Base-by-base conservation (phyloP, 2,797 vertebrate species). In the Pagetopsis macropterus region DNA sequence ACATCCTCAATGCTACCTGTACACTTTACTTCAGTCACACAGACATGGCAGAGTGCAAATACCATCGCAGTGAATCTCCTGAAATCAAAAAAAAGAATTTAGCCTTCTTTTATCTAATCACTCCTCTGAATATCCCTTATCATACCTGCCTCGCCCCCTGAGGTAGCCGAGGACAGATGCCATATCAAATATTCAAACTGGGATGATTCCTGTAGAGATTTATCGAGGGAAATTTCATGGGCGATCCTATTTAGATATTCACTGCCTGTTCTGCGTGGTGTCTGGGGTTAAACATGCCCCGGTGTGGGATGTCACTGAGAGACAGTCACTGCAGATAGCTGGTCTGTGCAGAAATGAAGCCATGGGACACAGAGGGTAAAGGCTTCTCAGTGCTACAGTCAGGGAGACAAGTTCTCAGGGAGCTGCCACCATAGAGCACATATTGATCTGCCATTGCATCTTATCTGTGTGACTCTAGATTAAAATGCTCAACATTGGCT, bases 401-500 rank as follows among this genome's bases (percentile, higher is more conserved):
- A 76, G 82, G 85, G 84, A 91, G 91, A 89, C 91, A 84, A 87
- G 90, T 90, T 90, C 84, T 92, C 89, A 74, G 88, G 84, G 83
- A 93, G 78, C 91, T 89, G 91, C 90, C 87, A 87, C 87, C 82
- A 81, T 87, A 89, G 87, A 88, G 89, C 92, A 90, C 89, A 91
- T 92, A 93, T 91, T 91, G 90, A 94, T 94, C 93, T 92, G 87
- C 90, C 82, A 86, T 86, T 88, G 84, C 91, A 94, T 94, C 94
- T 94, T 94, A 94, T 94, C 94, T 93, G 84, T 86, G 86, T 87
- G 88, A 92, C 91, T 94, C 88, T 88, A 92, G 90, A 93, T 94
- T 93, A 92, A 92, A 92, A 92, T 88, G 90, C 90, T 93, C 87
- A 86, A 90, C 91, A 87, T 66, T 89, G 85, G 73, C 86, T 88